Percentiles rank a stretch among this genome's conserved stretches.
Conservation (phyloP, 2,888 invertebrate genomes). For the Microctonus brassicae region DNA sequence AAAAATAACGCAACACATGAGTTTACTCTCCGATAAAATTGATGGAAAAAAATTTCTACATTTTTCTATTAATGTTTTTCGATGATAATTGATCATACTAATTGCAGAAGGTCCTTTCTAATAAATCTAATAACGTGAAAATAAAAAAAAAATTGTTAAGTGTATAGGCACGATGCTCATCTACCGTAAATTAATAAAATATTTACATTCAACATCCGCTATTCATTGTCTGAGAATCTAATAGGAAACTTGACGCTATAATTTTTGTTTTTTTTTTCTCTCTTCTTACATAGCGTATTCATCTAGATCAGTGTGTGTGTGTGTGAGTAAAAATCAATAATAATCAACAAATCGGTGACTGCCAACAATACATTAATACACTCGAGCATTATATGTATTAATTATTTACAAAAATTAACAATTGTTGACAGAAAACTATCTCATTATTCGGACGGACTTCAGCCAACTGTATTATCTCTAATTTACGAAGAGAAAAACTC, state of each 20-base stretch:
- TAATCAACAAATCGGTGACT: conserved; percentile 5
- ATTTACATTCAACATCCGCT: conserved; percentile 23
- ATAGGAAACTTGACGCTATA: background rate
- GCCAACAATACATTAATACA: background rate
- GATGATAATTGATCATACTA: background rate
- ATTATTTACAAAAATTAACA: conserved; percentile 29
- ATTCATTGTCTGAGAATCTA: background rate
- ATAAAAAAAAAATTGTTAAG: conserved; percentile 4
- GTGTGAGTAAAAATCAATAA: background rate
- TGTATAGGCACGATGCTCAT: conserved; percentile 30
- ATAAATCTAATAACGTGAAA: background rate
- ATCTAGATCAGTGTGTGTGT: background rate
- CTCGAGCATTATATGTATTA: background rate
- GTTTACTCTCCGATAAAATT: conserved; percentile 26
- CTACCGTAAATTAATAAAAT: conserved; percentile 33
- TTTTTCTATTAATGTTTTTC: background rate
- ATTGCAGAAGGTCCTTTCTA: background rate
- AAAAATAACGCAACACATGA: conserved; percentile 37
- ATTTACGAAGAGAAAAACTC: conserved; percentile 36
- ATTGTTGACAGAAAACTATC: conserved; percentile 17
- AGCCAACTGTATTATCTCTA: conserved; percentile 53
- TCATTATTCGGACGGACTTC: conserved; percentile 66
- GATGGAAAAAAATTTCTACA: background rate
- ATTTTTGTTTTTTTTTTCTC: background rate
- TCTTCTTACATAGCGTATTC: background rate